Conservation (phyloP, 1,140 invertebrate species). For the Diplogasteroides magnus region DNA sequence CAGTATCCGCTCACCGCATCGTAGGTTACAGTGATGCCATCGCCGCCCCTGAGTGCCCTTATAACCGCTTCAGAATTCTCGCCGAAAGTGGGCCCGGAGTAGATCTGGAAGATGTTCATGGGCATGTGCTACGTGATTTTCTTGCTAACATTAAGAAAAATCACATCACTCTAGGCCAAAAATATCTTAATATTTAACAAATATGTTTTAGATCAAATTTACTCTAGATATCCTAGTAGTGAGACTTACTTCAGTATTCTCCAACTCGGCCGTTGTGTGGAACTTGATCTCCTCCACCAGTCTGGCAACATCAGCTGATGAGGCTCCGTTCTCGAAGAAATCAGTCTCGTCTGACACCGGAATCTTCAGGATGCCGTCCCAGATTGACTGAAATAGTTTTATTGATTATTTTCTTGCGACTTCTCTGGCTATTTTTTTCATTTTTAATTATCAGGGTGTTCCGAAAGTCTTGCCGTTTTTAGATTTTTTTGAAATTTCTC, state of each 20-base stretch:
- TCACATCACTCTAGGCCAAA: too few species aligned
- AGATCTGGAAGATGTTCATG: constrained; percentile 61
- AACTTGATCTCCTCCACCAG: constrained; percentile 85
- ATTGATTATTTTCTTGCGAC: too few species aligned
- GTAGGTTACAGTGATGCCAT: constrained; percentile 37
- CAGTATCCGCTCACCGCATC: constrained; percentile 53
- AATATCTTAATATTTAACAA: too few species aligned
- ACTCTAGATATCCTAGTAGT: too few species aligned
- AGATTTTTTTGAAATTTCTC: too few species aligned
- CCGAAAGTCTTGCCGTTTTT: too few species aligned
- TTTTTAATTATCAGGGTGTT: too few species aligned
- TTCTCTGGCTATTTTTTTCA: too few species aligned
- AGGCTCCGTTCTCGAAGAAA: constrained; percentile 83
- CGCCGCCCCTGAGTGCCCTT: constrained; percentile 65
- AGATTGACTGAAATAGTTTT: constrained; percentile 64
- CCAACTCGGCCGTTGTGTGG: constrained; percentile 68
- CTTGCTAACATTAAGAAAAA: neutral
- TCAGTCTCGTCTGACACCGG: constrained; percentile 73
- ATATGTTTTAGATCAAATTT: too few species aligned
- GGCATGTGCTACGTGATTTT: neutral
- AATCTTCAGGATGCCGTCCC: constrained; percentile 76
- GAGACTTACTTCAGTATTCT: constrained; percentile 73
- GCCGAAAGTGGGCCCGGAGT: constrained; percentile 80
- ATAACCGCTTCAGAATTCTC: constrained; percentile 72
- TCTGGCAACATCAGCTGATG: constrained; percentile 84